Base-by-base conservation (phyloP, 35 echinoderm and acorn worm genomes). In the Strongylocentrotus purpuratus region DNA sequence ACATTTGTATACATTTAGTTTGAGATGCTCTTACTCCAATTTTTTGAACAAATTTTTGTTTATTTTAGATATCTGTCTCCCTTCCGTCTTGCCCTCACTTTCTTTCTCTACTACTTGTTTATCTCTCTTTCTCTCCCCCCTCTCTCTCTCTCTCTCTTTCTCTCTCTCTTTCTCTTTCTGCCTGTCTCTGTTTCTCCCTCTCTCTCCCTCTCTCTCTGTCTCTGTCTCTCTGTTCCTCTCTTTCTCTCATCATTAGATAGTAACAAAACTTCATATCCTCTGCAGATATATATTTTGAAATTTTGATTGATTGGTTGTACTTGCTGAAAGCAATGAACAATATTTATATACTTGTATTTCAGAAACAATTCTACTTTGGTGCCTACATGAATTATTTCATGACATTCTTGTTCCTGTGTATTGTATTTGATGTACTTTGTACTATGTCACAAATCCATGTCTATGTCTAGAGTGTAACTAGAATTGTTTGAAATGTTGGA, bases 321-420 rank as follows among this genome's bases (percentile, higher is more conserved):
- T 78, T 78, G 65, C 28, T 78, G 4, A n/a, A 78, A 78, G 65
- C 20, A 78, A n/a, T 78, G 65, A n/a, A 78, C 65, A 78, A 22
- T 28, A 78, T 78, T 28, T 28, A 78, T 28, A 55, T 55, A 41
- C 35, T 1, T 41, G 35, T 41, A 41, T 55, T 55, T 78, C 65
- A 78, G 25, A 78, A 78, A 28, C 1, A 4, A 18, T 78, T 78
- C 65, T 78, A 28, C 6, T 78, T 28, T 78, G 65, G 65, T 78
- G 65, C 65, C 65, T 78, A 78, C 65, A 78, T 78, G 65, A 78
- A 22, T 78, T 78, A 78, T 28, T 78, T 78, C 65, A n/a, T 78
- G 22, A 78, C 65, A 78, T 78, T 28, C 28, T n/a, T 78, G 65
- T 78, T 78, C 7, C 10, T 22, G n/a, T 78, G 65, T 78, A 78